These are phyloP conservation scores for Bathynomus jamesi DNA, from an alignment of 1,140 invertebrate species.

Conservation along the genomic window DNA sequence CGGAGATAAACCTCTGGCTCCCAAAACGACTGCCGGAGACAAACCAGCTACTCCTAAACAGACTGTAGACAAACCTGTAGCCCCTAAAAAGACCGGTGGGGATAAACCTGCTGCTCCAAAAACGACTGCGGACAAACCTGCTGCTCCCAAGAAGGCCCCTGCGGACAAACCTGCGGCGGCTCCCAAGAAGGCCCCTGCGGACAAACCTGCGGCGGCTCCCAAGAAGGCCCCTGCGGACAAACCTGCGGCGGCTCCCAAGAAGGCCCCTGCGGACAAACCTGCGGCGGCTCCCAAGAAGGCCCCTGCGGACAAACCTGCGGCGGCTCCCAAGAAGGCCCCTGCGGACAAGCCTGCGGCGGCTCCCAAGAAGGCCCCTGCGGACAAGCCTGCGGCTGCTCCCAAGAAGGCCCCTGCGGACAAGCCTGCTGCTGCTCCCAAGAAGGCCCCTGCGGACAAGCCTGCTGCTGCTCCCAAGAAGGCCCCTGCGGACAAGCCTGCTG, in stretches of 20 bases:
- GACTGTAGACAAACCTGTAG: neutral
- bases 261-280: neutral
- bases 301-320: neutral
- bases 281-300: neutral
- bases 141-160: neutral
- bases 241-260: neutral
- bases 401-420: neutral
- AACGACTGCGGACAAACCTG: neutral
- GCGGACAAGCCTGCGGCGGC: no score
- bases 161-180: neutral
- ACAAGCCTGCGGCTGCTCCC: neutral
- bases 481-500: neutral
- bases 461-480: neutral
- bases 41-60: neutral
- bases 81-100: neutral
- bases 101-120: neutral
- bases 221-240: neutral
- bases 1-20: neutral
- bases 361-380: neutral
- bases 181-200: neutral
- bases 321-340: neutral
- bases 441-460: neutral
- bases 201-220: neutral
- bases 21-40: neutral
- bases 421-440: neutral